Percentiles rank a stretch among this genome's conserved stretches.
Conservation (phyloP, 2,113 vertebrate species). For the Phyllostomus hastatus region DNA sequence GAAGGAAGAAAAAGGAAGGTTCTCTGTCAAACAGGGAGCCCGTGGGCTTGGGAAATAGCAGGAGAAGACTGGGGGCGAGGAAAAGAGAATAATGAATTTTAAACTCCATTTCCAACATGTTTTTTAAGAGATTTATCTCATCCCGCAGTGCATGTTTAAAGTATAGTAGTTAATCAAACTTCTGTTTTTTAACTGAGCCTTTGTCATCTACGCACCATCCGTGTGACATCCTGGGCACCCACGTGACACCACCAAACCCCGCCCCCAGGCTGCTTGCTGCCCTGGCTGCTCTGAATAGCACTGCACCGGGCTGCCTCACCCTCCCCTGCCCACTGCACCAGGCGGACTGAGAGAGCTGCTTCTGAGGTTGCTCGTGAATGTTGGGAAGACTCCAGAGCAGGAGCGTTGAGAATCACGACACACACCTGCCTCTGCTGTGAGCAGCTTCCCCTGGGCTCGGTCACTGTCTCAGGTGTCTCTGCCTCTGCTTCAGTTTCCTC, state of each 20-base stretch:
- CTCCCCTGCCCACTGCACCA: background rate
- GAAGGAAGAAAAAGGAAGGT: background rate
- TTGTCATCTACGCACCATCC: background rate
- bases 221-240: background rate
- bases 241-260: background rate
- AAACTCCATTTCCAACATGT: background rate
- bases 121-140: background rate
- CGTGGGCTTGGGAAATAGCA: background rate
- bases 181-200: background rate
- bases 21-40: background rate
- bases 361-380: background rate
- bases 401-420: background rate
- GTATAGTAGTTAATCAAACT: background rate
- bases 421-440: background rate
- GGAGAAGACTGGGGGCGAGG: background rate
- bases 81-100: background rate
- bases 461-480: too few relatives aligned
- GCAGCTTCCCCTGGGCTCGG: background rate
- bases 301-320: accelerated
- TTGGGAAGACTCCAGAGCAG: background rate
- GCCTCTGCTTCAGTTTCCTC: background rate
- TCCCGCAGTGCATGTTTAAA: background rate
- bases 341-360: background rate
- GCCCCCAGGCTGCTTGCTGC: background rate
- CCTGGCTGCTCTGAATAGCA: background rate